A percentile compares a stretch with the other conserved stretches of the same genome.
These are phyloP conservation scores for Heliconius sara DNA, from an alignment of 2,888 invertebrate genomes.

Conservation along the genomic window DNA sequence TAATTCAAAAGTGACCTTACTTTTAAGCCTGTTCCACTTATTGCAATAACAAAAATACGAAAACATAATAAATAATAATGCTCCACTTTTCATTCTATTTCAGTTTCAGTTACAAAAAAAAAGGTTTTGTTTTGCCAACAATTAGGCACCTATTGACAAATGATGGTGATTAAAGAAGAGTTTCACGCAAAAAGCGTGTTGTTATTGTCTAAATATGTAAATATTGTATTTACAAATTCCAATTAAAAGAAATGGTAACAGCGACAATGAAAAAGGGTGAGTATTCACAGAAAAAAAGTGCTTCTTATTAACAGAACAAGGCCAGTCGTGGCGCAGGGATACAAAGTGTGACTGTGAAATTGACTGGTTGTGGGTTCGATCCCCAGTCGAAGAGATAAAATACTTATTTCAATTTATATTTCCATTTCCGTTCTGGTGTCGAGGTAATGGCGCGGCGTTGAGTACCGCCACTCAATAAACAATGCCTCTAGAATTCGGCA, in stretches of 20 bases:
- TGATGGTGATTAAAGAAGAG: slow-evolving; percentile 12
- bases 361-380: no score
- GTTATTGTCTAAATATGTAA: not conserved
- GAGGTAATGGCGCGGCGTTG: no score
- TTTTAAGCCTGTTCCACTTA: not conserved
- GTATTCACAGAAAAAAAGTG: not conserved
- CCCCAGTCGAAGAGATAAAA: no score
- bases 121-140: slow-evolving; percentile 25
- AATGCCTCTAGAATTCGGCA: no score
- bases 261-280: not conserved
- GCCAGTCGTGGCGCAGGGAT: no score
- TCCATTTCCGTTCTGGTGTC: no score
- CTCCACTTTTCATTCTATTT: slow-evolving; percentile 26
- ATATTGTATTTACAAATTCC: not conserved
- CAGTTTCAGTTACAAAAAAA: slow-evolving; percentile 12
- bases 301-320: no score
- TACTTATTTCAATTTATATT: no score
- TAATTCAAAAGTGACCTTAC: slow-evolving; percentile 11
- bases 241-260: not conserved
- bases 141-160: slow-evolving; percentile 27
- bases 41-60: slow-evolving; percentile 19
- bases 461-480: no score
- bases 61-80: slow-evolving; percentile 29
- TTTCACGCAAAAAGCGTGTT: slow-evolving; percentile 12
- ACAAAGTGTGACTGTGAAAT: no score